Evolutionary conservation across 2,888 invertebrate genomes (phyloP).

Genomic region (Ormyrus thymus): DNA sequence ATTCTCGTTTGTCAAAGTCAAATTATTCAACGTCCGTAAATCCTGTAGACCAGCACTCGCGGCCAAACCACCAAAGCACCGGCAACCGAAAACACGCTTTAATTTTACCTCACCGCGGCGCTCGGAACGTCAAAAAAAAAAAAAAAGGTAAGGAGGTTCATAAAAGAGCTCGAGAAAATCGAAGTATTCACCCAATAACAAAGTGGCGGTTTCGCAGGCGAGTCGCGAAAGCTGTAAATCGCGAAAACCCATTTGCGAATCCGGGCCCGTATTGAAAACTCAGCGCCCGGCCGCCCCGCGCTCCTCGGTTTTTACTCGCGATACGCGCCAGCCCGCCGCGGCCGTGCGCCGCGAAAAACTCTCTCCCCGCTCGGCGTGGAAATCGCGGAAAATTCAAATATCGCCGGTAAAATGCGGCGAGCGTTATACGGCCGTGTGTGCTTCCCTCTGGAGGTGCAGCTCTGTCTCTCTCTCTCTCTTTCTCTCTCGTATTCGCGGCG

Average conservation of each 20-base stretch:
- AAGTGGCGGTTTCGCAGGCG: background rate
- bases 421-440: background rate
- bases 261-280: constrained; percentile 10
- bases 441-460: background rate
- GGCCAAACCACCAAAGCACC: too few relatives aligned
- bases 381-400: constrained; percentile 45
- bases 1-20: too few relatives aligned
- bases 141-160: too few relatives aligned
- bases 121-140: too few relatives aligned
- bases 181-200: too few relatives aligned
- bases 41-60: too few relatives aligned
- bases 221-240: constrained; percentile 17
- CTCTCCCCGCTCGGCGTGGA: constrained; percentile 11
- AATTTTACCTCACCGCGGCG: too few relatives aligned
- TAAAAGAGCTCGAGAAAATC: too few relatives aligned
- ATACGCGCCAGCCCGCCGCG: background rate
- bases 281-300: background rate
- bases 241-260: constrained; percentile 15
- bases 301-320: constrained; percentile 7
- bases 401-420: constrained; percentile 27
- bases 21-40: too few relatives aligned
- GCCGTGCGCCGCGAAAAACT: constrained; percentile 10
- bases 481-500: constrained; percentile 8
- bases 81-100: too few relatives aligned
- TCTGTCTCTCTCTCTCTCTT: too few relatives aligned